Evolutionary conservation across 2,113 vertebrate genomes (phyloP).

Genomic region (Tautogolabrus adspersus): DNA sequence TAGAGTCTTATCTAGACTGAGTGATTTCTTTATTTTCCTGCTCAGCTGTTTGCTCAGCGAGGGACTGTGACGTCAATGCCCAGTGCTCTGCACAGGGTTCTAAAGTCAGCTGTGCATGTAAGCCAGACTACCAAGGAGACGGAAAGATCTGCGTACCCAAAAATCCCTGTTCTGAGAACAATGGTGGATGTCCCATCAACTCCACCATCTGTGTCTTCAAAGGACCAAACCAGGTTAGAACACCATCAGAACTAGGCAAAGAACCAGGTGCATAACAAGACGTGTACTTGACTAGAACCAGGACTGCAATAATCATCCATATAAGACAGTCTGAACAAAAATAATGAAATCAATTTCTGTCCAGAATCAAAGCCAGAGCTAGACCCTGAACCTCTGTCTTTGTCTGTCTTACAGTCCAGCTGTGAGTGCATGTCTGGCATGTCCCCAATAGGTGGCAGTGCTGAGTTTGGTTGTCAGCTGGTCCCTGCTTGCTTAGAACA

Average conservation of each 20-base stretch:
- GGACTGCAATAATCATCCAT: neutral
- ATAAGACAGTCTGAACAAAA: neutral
- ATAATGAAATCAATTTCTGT: too few relatives aligned
- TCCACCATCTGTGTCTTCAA: slow-evolving; percentile 87
- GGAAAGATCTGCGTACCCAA: slow-evolving; percentile 88
- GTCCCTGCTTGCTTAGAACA: slow-evolving; percentile 70
- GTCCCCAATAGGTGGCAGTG: slow-evolving; percentile 50
- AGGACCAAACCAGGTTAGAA: slow-evolving; percentile 87
- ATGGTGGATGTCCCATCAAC: slow-evolving; percentile 89
- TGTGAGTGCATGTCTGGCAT: slow-evolving; percentile 89
- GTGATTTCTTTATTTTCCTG: neutral
- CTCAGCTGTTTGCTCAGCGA: slow-evolving; percentile 80
- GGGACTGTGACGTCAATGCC: slow-evolving; percentile 86
- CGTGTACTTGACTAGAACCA: neutral
- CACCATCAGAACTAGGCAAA: neutral
- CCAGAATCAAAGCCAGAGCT: neutral
- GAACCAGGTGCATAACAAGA: neutral
- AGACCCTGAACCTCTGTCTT: neutral
- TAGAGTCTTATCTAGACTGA: neutral
- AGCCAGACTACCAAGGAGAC: slow-evolving; percentile 86
- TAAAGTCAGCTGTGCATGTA: slow-evolving; percentile 87
- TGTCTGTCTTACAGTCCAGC: slow-evolving; percentile 77
- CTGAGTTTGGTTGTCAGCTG: slow-evolving; percentile 79
- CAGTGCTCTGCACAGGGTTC: slow-evolving; percentile 78
- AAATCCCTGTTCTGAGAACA: slow-evolving; percentile 87